Evolutionary conservation across 1,140 invertebrate species (phyloP).

Genomic region (Cephus cinctus): DNA sequence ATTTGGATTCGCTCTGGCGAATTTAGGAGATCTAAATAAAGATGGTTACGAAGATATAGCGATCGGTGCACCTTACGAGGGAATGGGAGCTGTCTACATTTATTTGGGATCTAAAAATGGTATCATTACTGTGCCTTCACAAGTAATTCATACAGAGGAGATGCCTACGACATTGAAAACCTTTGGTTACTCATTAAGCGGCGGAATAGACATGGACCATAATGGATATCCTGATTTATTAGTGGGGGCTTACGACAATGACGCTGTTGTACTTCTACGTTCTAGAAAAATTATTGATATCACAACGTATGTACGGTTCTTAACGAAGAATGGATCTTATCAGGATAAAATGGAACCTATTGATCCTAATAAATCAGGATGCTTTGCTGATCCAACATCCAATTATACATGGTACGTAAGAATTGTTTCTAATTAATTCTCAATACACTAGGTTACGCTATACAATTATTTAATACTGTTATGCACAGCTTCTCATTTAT

Average conservation of each 20-base stretch:
- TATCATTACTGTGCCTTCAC: conserved; percentile 71
- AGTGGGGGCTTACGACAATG: conserved; percentile 83
- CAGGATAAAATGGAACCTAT: conserved; percentile 70
- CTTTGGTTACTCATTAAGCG: conserved; percentile 87
- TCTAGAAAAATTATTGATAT: conserved; percentile 87
- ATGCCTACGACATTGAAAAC: conserved; percentile 63
- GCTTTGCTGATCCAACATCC: conserved; percentile 62
- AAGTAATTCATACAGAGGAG: conserved; percentile 64
- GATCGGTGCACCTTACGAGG: conserved; percentile 90
- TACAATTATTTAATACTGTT: conserved; percentile 35
- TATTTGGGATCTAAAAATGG: conserved; percentile 79
- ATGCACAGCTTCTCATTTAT: conserved; percentile 84
- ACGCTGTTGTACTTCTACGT: conserved; percentile 70
- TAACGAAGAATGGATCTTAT: conserved; percentile 35
- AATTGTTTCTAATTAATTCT: conserved; percentile 16
- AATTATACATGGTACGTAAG: conserved; percentile 71
- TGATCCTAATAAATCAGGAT: conserved; percentile 76
- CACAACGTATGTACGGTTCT: conserved; percentile 55
- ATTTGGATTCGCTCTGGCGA: conserved; percentile 84
- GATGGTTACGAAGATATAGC: conserved; percentile 88
- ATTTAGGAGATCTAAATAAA: conserved; percentile 87
- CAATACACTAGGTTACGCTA: conserved; percentile 5
- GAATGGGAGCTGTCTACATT: conserved; percentile 80
- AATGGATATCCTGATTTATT: conserved; percentile 92
- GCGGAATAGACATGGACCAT: conserved; percentile 84